These are phyloP conservation scores for Drosophila burlai DNA, from an alignment of 1,140 invertebrate genomes.

Conservation along the genomic window DNA sequence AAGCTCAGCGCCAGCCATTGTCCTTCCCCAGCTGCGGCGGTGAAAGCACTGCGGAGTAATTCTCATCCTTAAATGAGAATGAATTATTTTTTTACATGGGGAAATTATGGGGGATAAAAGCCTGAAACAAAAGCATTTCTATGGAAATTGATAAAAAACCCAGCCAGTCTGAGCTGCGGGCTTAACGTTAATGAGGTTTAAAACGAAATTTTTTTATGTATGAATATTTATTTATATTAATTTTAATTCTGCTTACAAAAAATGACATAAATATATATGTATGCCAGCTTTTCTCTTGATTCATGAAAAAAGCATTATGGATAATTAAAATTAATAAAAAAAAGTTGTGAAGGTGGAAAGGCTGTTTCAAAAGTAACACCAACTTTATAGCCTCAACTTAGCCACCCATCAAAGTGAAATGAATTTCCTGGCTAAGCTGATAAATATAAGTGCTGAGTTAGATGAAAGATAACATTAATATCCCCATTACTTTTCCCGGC, in stretches of 20 bases:
- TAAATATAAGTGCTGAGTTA: conserved; percentile 39
- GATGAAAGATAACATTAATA: conserved; percentile 33
- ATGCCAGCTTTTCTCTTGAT: too few relatives aligned
- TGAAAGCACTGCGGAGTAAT: conserved; percentile 25
- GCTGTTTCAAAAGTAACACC: not conserved
- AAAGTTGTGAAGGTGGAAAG: too few relatives aligned
- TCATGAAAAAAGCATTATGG: not conserved
- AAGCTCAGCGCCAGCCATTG: conserved; percentile 21
- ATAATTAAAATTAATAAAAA: not conserved
- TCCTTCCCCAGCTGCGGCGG: not conserved
- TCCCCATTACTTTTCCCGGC: conserved; percentile 25
- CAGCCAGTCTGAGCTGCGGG: not conserved
- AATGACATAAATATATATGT: not conserved
- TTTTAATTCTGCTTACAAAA: not conserved
- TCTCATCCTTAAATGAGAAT: conserved; percentile 45
- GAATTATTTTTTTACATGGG: conserved; percentile 45
- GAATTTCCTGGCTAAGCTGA: conserved; percentile 25
- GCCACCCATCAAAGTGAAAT: conserved; percentile 25
- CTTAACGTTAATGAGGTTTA: conserved; percentile 21
- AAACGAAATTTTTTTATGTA: not conserved
- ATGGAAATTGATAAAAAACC: conserved; percentile 36
- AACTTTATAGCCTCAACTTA: not conserved
- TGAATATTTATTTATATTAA: too few relatives aligned
- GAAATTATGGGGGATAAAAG: conserved; percentile 7
- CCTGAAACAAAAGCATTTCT: conserved; percentile 26